phyloP scores from a whole-genome alignment of 2,888 invertebrate genomes.

The Nematopogon swammerdamellus region DNA sequence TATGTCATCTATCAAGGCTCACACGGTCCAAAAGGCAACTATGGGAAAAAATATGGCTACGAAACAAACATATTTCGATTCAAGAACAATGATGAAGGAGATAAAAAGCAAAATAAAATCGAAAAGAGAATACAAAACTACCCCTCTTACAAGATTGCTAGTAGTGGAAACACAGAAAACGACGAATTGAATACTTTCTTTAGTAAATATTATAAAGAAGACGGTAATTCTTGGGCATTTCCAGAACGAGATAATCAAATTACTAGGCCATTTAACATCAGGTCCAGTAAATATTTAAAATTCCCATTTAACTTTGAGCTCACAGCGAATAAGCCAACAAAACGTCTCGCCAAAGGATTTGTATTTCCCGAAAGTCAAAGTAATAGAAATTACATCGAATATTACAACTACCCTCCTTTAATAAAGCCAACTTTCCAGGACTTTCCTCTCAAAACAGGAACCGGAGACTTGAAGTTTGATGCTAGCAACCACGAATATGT shows the following conservation, averaged over 20 bases:
- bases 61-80: conserved; percentile 13
- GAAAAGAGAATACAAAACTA: conserved; percentile 36
- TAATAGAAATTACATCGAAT: conserved; percentile 11
- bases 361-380: conserved; percentile 15
- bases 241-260: conserved; percentile 18
- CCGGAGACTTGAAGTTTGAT: conserved; percentile 44
- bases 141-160: conserved; percentile 13
- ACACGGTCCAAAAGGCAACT: conserved; percentile 9
- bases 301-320: conserved; percentile 14
- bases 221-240: conserved; percentile 23
- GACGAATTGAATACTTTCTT: conserved; percentile 9
- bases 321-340: conserved; percentile 5
- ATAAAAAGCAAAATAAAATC: conserved; percentile 15
- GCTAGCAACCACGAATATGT: conserved; percentile 14
- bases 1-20: conserved; percentile 5
- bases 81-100: conserved; percentile 13
- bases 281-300: conserved; percentile 15
- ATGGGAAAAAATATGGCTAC: conserved; percentile 17
- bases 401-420: conserved; percentile 12
- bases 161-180: conserved; percentile 4
- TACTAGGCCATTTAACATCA: conserved; percentile 6
- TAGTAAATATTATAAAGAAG: conserved; percentile 12
- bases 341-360: conserved; percentile 13
- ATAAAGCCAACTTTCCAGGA: conserved; percentile 3
- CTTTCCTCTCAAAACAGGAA: conserved; percentile 52